Evolutionary conservation across 2,888 invertebrate species (phyloP).

Genomic region (Metacarcinus magister): DNA sequence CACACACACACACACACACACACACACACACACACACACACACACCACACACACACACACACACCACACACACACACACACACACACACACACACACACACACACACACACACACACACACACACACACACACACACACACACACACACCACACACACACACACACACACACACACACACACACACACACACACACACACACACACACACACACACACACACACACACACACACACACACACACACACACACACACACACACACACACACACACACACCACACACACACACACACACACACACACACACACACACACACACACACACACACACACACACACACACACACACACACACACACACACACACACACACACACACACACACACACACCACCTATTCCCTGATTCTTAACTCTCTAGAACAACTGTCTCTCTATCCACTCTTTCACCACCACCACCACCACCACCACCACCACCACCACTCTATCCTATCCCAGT

Average conservation of each 20-base stretch:
- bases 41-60: no score
- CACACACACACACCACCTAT: not conserved
- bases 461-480: not conserved
- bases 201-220: conserved; percentile 37
- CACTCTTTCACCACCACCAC: not conserved
- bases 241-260: conserved; percentile 60
- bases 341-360: conserved; percentile 44
- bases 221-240: conserved; percentile 43
- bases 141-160: no score
- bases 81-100: not conserved
- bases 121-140: conserved; percentile 58
- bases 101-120: conserved; percentile 54
- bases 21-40: conserved; percentile 51
- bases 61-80: conserved; percentile 61
- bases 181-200: conserved; percentile 58
- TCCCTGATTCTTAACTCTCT: not conserved
- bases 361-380: conserved; percentile 37
- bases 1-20: not conserved
- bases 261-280: not conserved
- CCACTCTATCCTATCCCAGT: not conserved
- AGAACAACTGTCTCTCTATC: not conserved
- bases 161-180: conserved; percentile 42
- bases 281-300: no score
- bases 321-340: conserved; percentile 58
- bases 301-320: conserved; percentile 27